Evolutionary conservation across 1,140 invertebrate genomes (phyloP).

Genomic region (Limonius californicus): DNA sequence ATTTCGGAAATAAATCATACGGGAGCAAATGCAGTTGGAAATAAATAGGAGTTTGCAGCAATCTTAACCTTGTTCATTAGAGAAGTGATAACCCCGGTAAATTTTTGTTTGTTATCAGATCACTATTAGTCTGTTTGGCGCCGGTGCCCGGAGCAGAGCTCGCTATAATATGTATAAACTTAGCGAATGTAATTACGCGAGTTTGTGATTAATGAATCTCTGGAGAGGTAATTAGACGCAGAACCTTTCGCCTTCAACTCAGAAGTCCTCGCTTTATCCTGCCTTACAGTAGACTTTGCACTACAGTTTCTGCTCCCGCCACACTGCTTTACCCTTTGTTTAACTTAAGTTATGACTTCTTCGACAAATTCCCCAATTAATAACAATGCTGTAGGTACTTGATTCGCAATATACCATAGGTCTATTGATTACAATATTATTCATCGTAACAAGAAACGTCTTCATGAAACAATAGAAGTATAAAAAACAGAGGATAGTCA

Average conservation of each 20-base stretch:
- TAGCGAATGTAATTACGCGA: conserved; percentile 46
- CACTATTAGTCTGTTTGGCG: conserved; percentile 36
- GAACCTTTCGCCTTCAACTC: conserved; percentile 41
- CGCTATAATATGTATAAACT: conserved; percentile 43
- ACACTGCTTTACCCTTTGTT: background rate
- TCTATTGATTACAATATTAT: too few species aligned
- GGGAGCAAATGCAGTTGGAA: background rate
- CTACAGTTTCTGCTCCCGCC: background rate
- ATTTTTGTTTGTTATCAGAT: conserved; percentile 37
- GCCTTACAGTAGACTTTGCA: conserved; percentile 8
- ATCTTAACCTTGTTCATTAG: conserved; percentile 11
- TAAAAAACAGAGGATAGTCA: too few species aligned
- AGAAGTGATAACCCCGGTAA: conserved; percentile 1
- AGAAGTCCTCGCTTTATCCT: conserved; percentile 15
- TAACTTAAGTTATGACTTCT: background rate
- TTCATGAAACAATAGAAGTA: too few species aligned
- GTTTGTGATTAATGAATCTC: conserved; percentile 49
- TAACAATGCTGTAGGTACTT: background rate
- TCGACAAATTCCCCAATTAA: background rate
- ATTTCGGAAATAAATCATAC: background rate
- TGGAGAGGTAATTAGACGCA: conserved; percentile 46
- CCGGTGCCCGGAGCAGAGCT: conserved; percentile 17
- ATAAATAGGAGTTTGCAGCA: background rate
- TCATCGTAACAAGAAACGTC: too few species aligned
- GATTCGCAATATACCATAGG: too few species aligned